A percentile compares a stretch with the other conserved stretches of the same genome.
Evolutionary conservation across 1,140 invertebrate genomes (phyloP).

Genomic region (Metopolophium dirhodum): DNA sequence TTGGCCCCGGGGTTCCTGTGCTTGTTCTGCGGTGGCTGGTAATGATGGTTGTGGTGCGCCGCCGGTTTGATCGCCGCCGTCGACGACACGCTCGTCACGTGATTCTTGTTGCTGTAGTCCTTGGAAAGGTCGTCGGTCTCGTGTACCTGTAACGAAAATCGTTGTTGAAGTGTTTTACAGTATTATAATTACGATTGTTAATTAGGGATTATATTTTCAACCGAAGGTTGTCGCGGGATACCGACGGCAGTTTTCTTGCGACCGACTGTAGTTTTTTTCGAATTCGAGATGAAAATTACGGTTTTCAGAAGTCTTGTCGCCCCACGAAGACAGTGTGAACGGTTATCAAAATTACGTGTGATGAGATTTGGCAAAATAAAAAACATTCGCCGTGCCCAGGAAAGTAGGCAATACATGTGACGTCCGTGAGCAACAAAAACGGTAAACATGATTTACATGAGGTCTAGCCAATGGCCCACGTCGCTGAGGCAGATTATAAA

Average conservation of each 20-base stretch:
- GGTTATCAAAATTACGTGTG: neutral
- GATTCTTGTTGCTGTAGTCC: slow-evolving; percentile 40
- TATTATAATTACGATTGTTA: too few species aligned
- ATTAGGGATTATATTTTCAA: too few species aligned
- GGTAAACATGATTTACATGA: too few species aligned
- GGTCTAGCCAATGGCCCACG: too few species aligned
- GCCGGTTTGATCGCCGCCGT: neutral
- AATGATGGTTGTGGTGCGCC: neutral
- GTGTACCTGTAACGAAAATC: slow-evolving; percentile 24
- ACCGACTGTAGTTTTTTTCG: neutral
- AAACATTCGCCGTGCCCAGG: neutral
- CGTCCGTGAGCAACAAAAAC: neutral
- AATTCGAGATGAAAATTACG: neutral
- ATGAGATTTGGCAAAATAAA: neutral
- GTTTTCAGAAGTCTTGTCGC: neutral
- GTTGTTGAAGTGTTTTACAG: neutral
- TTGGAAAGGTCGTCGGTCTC: slow-evolving; percentile 40
- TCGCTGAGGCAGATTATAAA: too few species aligned
- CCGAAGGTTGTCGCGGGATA: neutral
- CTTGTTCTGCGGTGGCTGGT: neutral
- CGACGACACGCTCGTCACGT: neutral
- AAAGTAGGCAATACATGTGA: neutral
- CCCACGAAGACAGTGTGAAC: neutral
- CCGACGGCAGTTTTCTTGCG: neutral
- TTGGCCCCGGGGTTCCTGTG: neutral